A percentile compares a stretch with the other conserved stretches of the same genome.
Conservation (phyloP, 2,888 invertebrate species). For the Brachynemurus nebulosus region DNA sequence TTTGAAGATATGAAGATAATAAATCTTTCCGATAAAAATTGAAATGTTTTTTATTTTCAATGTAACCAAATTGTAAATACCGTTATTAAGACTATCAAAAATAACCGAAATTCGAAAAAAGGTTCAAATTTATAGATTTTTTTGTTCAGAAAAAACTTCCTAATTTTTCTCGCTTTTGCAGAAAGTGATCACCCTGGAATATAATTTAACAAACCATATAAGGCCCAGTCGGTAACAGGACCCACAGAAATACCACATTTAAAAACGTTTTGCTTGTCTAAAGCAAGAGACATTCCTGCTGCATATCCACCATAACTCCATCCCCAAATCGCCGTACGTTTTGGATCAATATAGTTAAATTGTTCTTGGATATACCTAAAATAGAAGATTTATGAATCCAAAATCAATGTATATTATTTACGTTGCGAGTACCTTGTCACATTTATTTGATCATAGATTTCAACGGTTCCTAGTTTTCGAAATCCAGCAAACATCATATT, state of each 20-base stretch:
- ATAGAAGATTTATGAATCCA: constrained; percentile 13
- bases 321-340: constrained; percentile 88
- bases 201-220: too few relatives aligned
- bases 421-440: constrained; percentile 50
- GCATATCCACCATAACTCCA: constrained; percentile 98
- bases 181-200: too few relatives aligned
- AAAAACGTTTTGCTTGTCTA: constrained; percentile 59
- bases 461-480: constrained; percentile 71
- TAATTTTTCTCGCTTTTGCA: too few relatives aligned
- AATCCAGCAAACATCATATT: constrained; percentile 70
- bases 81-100: too few relatives aligned
- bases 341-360: constrained; percentile 59
- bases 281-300: constrained; percentile 72
- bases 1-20: too few relatives aligned
- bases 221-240: constrained; percentile 92
- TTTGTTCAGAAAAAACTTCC: too few relatives aligned
- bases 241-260: constrained; percentile 91
- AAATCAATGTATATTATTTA: not conserved
- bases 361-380: constrained; percentile 48
- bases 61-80: too few relatives aligned
- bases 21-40: too few relatives aligned
- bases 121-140: too few relatives aligned
- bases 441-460: constrained; percentile 81
- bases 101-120: too few relatives aligned
- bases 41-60: too few relatives aligned